Evolutionary conservation across 2,888 invertebrate species (phyloP).

Genomic region (Luperina nickerlii): DNA sequence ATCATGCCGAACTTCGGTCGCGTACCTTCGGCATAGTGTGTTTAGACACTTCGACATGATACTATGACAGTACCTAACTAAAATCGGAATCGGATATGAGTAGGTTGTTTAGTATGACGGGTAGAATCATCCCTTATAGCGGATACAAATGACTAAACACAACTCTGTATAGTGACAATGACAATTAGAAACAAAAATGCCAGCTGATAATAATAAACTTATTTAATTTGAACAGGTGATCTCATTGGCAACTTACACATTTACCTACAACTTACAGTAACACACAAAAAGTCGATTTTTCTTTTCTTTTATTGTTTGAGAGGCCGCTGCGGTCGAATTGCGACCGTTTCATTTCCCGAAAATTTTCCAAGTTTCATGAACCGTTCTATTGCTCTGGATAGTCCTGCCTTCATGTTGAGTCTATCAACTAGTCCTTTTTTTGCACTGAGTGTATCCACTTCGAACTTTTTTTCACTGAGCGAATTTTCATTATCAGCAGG

Average conservation of each 20-base stretch:
- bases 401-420: not conserved
- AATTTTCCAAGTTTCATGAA: not conserved
- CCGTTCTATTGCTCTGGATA: not conserved
- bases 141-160: not conserved
- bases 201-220: not conserved
- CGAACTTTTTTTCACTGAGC: too few species aligned
- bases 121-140: not conserved
- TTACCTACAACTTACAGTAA: not conserved
- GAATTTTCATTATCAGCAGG: constrained; percentile 27
- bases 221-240: constrained; percentile 21
- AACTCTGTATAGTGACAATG: not conserved
- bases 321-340: constrained; percentile 25
- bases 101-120: too few species aligned
- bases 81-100: too few species aligned
- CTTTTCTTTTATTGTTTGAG: not conserved
- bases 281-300: not conserved
- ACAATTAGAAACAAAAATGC: not conserved
- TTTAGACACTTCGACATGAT: too few species aligned
- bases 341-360: not conserved
- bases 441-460: too few species aligned
- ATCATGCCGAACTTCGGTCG: too few species aligned
- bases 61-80: too few species aligned
- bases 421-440: not conserved
- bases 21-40: too few species aligned
- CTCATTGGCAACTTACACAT: not conserved